Conservation (phyloP, 2,888 invertebrate genomes). For the Leucozona laternaria region DNA sequence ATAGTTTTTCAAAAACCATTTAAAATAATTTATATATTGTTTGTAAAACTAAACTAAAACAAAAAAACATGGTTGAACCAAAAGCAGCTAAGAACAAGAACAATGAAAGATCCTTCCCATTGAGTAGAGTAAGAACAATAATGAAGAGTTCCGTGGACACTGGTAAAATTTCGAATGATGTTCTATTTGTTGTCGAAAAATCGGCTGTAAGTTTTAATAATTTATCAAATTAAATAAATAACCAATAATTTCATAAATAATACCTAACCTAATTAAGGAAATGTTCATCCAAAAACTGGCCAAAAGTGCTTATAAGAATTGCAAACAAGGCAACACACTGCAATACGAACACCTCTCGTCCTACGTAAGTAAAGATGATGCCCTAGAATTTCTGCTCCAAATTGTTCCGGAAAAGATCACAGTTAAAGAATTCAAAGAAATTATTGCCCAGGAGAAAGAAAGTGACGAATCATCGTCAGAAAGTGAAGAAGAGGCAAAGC, state of each 20-base stretch:
- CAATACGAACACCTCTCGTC: constrained; percentile 81
- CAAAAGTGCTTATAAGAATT: constrained; percentile 78
- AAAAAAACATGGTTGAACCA: constrained; percentile 59
- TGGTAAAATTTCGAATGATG: constrained; percentile 81
- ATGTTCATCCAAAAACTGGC: constrained; percentile 81
- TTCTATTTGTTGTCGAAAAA: constrained; percentile 80
- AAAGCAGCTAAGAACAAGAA: constrained; percentile 49
- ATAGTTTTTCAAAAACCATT: not conserved
- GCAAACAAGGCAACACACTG: constrained; percentile 76
- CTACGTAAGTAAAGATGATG: constrained; percentile 79
- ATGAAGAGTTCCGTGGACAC: constrained; percentile 83
- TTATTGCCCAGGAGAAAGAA: constrained; percentile 76
- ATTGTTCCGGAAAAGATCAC: constrained; percentile 82
- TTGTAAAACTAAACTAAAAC: not conserved
- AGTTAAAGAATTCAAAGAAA: constrained; percentile 81
- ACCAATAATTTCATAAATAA: not conserved
- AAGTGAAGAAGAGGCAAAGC: constrained; percentile 61
- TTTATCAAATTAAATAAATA: not conserved
- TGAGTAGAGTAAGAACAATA: constrained; percentile 81
- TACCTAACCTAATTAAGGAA: no score
- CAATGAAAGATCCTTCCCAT: constrained; percentile 79
- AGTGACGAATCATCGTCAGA: constrained; percentile 60
- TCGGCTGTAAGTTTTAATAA: constrained; percentile 77
- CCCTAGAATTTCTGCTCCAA: constrained; percentile 81
- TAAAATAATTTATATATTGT: not conserved